A percentile compares a stretch with the other conserved stretches of the same genome.
These are phyloP conservation scores for Globia sparganii DNA, from an alignment of 2,888 invertebrate species.

Conservation along the genomic window DNA sequence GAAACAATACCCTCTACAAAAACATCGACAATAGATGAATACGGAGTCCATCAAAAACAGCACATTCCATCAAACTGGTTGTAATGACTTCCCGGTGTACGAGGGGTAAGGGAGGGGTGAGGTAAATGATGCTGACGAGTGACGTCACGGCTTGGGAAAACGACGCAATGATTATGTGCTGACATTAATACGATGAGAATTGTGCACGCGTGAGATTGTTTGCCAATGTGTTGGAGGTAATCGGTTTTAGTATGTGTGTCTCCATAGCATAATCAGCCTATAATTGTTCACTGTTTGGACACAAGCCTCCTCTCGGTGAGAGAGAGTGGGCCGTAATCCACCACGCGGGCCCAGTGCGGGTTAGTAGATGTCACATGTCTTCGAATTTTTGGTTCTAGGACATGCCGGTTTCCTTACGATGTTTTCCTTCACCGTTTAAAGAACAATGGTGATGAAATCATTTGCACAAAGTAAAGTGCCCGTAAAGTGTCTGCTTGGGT, in stretches of 20 bases:
- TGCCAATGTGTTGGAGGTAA: constrained; percentile 37
- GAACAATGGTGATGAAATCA: no score
- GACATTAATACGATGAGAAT: constrained; percentile 56
- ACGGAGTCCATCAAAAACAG: constrained; percentile 44
- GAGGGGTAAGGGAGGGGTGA: constrained; percentile 15
- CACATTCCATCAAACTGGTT: constrained; percentile 68
- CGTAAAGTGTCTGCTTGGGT: no score
- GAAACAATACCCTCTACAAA: constrained; percentile 58
- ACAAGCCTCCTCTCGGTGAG: no score
- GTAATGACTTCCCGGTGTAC: constrained; percentile 67
- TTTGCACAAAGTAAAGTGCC: no score
- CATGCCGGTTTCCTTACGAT: no score
- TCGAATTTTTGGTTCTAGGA: no score
- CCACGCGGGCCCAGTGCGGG: no score
- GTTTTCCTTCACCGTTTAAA: no score
- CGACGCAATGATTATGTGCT: constrained; percentile 32
- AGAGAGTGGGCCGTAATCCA: no score
- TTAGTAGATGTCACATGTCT: no score
- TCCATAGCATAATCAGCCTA: no score
- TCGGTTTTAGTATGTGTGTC: constrained; percentile 19
- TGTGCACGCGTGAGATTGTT: constrained; percentile 46
- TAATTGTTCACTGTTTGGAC: no score
- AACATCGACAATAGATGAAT: constrained; percentile 53
- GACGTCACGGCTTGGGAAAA: constrained; percentile 52
- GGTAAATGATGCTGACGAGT: constrained; percentile 20